Percentiles rank a stretch among this genome's conserved stretches.
Evolutionary conservation across 2,888 invertebrate genomes (phyloP).

Genomic region (Drosophila algonquin): DNA sequence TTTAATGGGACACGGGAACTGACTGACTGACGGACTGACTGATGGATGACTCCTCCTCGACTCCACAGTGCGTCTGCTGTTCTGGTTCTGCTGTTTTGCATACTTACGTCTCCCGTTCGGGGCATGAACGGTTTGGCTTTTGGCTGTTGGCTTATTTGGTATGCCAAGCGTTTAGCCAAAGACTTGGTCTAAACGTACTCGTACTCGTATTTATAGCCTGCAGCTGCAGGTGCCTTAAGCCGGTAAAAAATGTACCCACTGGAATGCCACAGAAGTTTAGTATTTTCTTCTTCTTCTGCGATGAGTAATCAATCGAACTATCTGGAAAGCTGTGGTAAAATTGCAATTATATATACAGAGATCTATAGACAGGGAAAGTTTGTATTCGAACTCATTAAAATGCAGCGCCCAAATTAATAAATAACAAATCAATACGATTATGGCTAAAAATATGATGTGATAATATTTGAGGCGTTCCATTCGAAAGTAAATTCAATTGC

Average conservation of each 20-base stretch:
- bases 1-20: slow-evolving; percentile 52
- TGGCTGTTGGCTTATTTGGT: slow-evolving; percentile 52
- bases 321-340: not conserved
- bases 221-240: slow-evolving; percentile 51
- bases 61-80: slow-evolving; percentile 28
- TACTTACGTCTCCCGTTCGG: slow-evolving; percentile 14
- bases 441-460: slow-evolving; percentile 74
- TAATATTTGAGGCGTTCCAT: slow-evolving; percentile 66
- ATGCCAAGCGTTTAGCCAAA: slow-evolving; percentile 63
- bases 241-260: slow-evolving; percentile 17
- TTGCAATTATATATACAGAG: slow-evolving; percentile 4
- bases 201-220: slow-evolving; percentile 50
- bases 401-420: slow-evolving; percentile 60
- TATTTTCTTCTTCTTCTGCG: not conserved
- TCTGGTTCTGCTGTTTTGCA: slow-evolving; percentile 33
- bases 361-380: slow-evolving; percentile 41
- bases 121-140: not conserved
- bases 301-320: not conserved
- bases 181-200: slow-evolving; percentile 9
- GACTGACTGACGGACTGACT: not conserved
- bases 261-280: slow-evolving; percentile 8
- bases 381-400: slow-evolving; percentile 63
- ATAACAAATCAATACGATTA: slow-evolving; percentile 39
- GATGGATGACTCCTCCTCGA: slow-evolving; percentile 21
- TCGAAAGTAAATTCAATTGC: slow-evolving; percentile 72